These are phyloP conservation scores for Smithornis capensis DNA, from an alignment of 2,113 vertebrate genomes.

Conservation along the genomic window DNA sequence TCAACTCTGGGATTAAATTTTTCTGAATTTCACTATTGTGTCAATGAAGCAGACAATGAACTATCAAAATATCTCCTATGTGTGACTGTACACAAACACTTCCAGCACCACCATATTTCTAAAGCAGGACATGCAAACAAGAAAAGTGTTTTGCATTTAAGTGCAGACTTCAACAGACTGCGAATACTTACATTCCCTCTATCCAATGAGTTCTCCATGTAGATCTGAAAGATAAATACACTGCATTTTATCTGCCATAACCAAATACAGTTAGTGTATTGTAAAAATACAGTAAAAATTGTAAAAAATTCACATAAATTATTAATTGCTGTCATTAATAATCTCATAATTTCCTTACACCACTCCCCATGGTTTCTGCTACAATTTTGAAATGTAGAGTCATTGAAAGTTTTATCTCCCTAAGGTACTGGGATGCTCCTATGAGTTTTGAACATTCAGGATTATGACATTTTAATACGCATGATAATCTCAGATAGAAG, in stretches of 20 bases:
- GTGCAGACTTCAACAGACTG: background rate
- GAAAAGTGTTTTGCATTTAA: background rate
- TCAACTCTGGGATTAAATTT: background rate
- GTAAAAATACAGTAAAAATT: background rate
- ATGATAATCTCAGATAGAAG: background rate
- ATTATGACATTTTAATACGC: background rate
- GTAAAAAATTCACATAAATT: background rate
- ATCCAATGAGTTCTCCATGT: background rate
- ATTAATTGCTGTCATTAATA: background rate
- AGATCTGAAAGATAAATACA: background rate
- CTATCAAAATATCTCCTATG: background rate
- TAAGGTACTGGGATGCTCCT: background rate
- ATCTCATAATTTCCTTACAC: background rate
- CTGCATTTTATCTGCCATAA: background rate
- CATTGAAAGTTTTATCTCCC: background rate
- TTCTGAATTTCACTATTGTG: background rate
- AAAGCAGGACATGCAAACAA: background rate
- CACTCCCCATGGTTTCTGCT: background rate
- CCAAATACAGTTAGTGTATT: background rate
- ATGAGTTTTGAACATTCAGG: background rate
- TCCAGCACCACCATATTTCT: background rate
- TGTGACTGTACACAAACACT: background rate
- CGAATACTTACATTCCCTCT: background rate
- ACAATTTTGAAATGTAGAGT: background rate
- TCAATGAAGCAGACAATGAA: background rate